Percentiles rank a stretch among this genome's conserved stretches.
phyloP scores from a whole-genome alignment of 2,888 invertebrate genomes.

The Calephelis perditalis region DNA sequence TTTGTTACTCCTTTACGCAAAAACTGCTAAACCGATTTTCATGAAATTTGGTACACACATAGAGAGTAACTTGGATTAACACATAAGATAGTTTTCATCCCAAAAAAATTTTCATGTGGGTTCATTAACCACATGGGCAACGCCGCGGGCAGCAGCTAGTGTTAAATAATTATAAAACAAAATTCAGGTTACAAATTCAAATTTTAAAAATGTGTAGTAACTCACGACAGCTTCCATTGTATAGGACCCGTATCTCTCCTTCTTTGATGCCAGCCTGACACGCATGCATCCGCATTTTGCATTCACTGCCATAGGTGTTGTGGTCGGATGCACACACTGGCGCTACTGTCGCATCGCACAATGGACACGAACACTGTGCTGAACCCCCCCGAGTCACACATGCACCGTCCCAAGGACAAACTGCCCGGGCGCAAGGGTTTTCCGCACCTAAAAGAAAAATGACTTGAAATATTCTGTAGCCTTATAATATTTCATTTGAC shows the following conservation, averaged over 20 bases:
- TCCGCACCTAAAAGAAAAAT: constrained; percentile 57
- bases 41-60: too few species aligned
- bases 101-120: too few species aligned
- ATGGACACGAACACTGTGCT: constrained; percentile 83
- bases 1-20: too few species aligned
- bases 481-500: too few species aligned
- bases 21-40: too few species aligned
- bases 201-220: constrained; percentile 25
- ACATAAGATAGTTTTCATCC: too few species aligned
- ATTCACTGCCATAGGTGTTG: constrained; percentile 89
- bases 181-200: too few species aligned
- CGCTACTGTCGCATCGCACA: constrained; percentile 86
- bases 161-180: too few species aligned
- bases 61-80: too few species aligned
- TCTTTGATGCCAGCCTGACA: constrained; percentile 84
- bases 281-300: constrained; percentile 88
- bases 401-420: constrained; percentile 81
- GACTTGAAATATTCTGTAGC: too few species aligned
- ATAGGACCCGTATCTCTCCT: constrained; percentile 80
- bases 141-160: too few species aligned
- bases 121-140: too few species aligned
- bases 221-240: constrained; percentile 77
- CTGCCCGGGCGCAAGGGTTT: constrained; percentile 77
- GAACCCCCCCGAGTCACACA: constrained; percentile 82
- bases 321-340: constrained; percentile 88